Conservation (phyloP, 2,113 vertebrate species). For the Microtus richardsoni region DNA sequence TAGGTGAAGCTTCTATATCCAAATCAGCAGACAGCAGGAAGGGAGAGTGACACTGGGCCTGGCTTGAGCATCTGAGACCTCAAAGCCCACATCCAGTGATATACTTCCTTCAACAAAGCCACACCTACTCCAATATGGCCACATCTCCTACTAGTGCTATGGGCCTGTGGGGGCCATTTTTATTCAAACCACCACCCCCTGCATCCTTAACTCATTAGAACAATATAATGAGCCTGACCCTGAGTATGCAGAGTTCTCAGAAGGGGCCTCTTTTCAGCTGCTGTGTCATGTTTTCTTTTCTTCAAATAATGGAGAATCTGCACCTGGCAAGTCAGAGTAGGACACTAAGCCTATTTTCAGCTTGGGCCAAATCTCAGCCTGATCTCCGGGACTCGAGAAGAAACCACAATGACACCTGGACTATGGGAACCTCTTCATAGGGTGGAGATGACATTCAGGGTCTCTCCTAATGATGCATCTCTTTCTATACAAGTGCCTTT, state of each 20-base stretch:
- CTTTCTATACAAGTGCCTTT: constrained; percentile 76
- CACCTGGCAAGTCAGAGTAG: not conserved
- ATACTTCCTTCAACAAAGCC: not conserved
- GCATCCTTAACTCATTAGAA: not conserved
- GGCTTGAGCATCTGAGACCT: not conserved
- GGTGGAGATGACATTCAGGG: constrained; percentile 73
- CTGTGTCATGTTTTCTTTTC: not conserved
- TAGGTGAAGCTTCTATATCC: not conserved
- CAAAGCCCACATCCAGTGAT: not conserved
- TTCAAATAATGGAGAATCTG: not conserved
- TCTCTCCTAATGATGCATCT: constrained; percentile 77
- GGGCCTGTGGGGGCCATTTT: not conserved
- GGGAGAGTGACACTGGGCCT: not conserved
- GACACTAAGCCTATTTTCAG: not conserved
- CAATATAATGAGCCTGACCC: not conserved
- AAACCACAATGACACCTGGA: constrained; percentile 44
- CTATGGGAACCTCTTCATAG: constrained; percentile 68
- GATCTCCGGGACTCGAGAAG: not conserved
- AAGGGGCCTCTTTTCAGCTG: not conserved
- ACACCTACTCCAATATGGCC: not conserved
- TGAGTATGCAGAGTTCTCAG: not conserved
- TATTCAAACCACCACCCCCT: not conserved
- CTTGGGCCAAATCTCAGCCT: not conserved
- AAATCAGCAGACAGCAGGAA: not conserved
- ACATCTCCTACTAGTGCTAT: not conserved